A percentile compares a stretch with the other conserved stretches of the same genome.
These are phyloP conservation scores for Anoplopoma fimbria DNA, from an alignment of 2,113 vertebrate species.

Conservation along the genomic window DNA sequence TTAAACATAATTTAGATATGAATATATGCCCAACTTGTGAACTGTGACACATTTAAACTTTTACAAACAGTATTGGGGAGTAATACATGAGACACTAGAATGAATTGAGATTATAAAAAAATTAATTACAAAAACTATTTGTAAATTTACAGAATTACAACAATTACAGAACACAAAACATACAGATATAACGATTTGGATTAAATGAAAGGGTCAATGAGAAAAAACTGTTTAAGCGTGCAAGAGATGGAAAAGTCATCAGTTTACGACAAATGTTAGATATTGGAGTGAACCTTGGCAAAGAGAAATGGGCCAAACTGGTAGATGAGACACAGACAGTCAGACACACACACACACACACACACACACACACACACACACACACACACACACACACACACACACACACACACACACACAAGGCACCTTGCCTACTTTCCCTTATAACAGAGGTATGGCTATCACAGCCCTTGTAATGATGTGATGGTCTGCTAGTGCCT, in stretches of 20 bases:
- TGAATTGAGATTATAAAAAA: neutral
- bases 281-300: slow-evolving; percentile 18
- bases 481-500: slow-evolving; percentile 84
- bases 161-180: neutral
- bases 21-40: neutral
- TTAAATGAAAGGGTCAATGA: neutral
- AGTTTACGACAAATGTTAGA: slow-evolving; percentile 34
- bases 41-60: neutral
- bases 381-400: slow-evolving; percentile 15
- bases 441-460: slow-evolving; percentile 68
- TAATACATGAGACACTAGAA: neutral
- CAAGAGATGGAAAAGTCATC: neutral
- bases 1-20: neutral
- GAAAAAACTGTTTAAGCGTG: neutral
- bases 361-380: neutral
- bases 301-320: slow-evolving; percentile 24
- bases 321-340: slow-evolving; percentile 26
- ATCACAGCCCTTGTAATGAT: slow-evolving; percentile 76
- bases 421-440: slow-evolving; percentile 71
- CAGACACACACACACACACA: neutral
- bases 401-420: slow-evolving; percentile 33
- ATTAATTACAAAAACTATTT: no score
- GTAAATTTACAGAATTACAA: neutral
- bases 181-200: slow-evolving; percentile 1
- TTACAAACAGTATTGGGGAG: neutral